A percentile compares a stretch with the other conserved stretches of the same genome.
Evolutionary conservation across 2,113 vertebrate species (phyloP).

Genomic region (Tragelaphus buxtoni): DNA sequence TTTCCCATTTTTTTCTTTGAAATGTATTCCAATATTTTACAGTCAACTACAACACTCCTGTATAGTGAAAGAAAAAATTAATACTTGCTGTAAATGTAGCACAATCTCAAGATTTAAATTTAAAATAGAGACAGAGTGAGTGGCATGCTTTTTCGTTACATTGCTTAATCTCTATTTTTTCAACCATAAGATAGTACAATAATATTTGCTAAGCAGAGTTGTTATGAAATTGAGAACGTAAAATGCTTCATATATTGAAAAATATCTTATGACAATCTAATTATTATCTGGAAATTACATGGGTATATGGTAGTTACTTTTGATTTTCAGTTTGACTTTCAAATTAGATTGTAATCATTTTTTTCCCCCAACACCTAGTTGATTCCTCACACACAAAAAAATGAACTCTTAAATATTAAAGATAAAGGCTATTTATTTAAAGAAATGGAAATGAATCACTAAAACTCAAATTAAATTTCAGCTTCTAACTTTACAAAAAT

Average conservation of each 20-base stretch:
- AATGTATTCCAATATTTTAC: not conserved
- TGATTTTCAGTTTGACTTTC: not conserved
- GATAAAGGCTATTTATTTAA: not conserved
- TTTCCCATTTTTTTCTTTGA: not conserved
- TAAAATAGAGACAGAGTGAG: not conserved
- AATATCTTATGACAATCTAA: not conserved
- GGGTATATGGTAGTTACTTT: not conserved
- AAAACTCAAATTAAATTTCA: not conserved
- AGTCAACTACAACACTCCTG: not conserved
- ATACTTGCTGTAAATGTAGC: not conserved
- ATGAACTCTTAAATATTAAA: not conserved
- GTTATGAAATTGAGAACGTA: not conserved
- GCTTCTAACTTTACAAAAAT: not conserved
- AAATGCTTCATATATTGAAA: not conserved
- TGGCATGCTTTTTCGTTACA: not conserved
- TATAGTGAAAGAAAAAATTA: not conserved
- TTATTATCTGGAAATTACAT: not conserved
- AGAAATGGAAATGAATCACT: not conserved
- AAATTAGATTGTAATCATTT: not conserved
- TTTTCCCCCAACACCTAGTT: not conserved
- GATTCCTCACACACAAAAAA: not conserved
- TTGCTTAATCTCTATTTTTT: not conserved
- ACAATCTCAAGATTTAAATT: not conserved
- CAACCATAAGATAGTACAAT: not conserved
- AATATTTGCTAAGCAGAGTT: not conserved